Conservation (phyloP, 1,140 invertebrate species). For the Sarcophaga bullata region DNA sequence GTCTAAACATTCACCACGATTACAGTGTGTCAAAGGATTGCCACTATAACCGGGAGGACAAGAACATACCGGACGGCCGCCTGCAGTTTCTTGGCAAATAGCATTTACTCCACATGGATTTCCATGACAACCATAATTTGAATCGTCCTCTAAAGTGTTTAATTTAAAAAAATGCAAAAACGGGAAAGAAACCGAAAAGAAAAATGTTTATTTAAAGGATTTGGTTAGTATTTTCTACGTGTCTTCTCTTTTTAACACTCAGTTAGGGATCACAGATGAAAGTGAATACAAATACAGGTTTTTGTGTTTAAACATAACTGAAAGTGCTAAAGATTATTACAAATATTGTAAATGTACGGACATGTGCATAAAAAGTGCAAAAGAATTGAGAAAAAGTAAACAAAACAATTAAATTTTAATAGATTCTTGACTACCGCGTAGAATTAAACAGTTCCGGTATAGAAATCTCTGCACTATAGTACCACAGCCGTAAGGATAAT, state of each 20-base stretch:
- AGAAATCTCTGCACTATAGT: constrained; percentile 39
- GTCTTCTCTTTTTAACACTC: background rate
- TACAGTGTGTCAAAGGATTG: constrained; percentile 74
- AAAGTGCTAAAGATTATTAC: background rate
- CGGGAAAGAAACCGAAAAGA: background rate
- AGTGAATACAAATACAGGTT: background rate
- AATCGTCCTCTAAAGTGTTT: constrained; percentile 28
- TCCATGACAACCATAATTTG: constrained; percentile 56
- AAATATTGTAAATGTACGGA: background rate
- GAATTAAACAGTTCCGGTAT: constrained; percentile 26
- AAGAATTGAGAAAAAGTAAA: constrained; percentile 28
- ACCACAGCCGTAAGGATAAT: constrained; percentile 41
- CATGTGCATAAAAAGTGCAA: background rate
- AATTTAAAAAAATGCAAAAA: constrained; percentile 7
- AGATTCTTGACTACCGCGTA: constrained; percentile 43
- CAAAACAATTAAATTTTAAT: constrained; percentile 8
- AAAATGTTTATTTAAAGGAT: background rate
- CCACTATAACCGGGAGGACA: constrained; percentile 78
- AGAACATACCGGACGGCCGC: constrained; percentile 74
- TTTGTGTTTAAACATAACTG: background rate
- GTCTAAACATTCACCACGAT: constrained; percentile 73
- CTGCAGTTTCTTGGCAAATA: constrained; percentile 71
- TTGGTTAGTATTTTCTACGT: background rate
- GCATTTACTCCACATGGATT: constrained; percentile 72
- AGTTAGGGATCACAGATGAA: background rate